Base-by-base conservation (phyloP, 2,113 vertebrate species). In the Sapayoa aenigma region DNA sequence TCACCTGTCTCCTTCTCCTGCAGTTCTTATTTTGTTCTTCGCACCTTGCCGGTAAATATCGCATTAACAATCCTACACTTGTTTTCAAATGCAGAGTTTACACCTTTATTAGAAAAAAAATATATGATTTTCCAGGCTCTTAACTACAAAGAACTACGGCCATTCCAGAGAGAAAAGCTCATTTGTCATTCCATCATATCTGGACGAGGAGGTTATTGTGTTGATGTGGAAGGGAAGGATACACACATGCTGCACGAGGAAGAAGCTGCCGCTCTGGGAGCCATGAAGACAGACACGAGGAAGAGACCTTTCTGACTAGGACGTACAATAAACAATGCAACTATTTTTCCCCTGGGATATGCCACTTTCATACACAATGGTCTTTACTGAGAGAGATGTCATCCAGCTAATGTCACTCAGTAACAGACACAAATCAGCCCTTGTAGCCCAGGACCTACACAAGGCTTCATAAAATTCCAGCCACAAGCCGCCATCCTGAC, bases 241-340 rank as follows among this genome's bases (percentile, higher is more conserved):
- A n/a, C 0, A 1, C 11, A 47, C 0, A 0, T 0, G 1, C 52
- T 63, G 21, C 16, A 11, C 11, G 20, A 65, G 39, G 18, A 5
- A 10, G 16, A 74, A 82, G 44, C 27, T 83, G 39, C 6, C 6
- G 4, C 30, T 59, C 27, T 41, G 25, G 6, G 23, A 84, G 62
- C 39, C 35, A 19, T 6, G 9, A 73, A 39, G 12, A 23, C 30
- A 46, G 75, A 21, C 41, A 42, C 7, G 47, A 1, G 7, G 18
- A 65, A 31, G 12, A 87, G 41, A 68, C 12, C 14, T 49, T 71
- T 41, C 17, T 35, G 47, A 58, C 9, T 16, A 42, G 6, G 37
- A 76, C 31, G 59, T 55, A 31, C 1, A 60, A 46, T 4, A 53
- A 75, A 12, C 5, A 52, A 14, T 1, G 4, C 4, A n/a, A 39